Conservation (phyloP, 2,888 invertebrate species). For the Phengaris arion region DNA sequence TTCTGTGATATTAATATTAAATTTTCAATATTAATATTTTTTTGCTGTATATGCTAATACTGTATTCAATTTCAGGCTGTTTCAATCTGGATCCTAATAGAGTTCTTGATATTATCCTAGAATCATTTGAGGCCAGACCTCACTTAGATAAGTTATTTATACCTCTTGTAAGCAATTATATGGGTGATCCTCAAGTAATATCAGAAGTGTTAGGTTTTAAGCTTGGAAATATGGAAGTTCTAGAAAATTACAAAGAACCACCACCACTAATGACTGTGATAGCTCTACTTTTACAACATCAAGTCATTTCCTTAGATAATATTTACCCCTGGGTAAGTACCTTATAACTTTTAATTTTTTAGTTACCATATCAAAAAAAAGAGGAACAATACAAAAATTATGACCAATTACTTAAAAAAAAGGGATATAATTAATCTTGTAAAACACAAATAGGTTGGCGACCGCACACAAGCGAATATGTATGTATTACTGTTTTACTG, state of each 20-base stretch:
- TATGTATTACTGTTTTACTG: too few species aligned
- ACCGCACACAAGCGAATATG: too few species aligned
- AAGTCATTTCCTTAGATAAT: slow-evolving; percentile 90
- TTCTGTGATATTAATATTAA: too few species aligned
- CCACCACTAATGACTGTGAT: slow-evolving; percentile 92
- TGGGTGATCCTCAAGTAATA: slow-evolving; percentile 89
- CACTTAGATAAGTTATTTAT: slow-evolving; percentile 90
- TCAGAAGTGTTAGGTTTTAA: slow-evolving; percentile 98
- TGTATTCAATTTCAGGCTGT: slow-evolving; percentile 83
- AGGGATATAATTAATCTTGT: too few species aligned
- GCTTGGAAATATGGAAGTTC: slow-evolving; percentile 83
- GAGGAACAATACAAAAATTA: too few species aligned
- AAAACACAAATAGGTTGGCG: too few species aligned
- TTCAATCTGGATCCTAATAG: slow-evolving; percentile 99
- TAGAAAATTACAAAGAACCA: slow-evolving; percentile 83
- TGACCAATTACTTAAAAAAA: too few species aligned
- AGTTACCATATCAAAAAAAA: too few species aligned
- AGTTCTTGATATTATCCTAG: slow-evolving; percentile 96
- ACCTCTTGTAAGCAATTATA: slow-evolving; percentile 89
- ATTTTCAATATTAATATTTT: too few species aligned
- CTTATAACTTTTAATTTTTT: too few species aligned
- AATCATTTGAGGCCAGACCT: slow-evolving; percentile 95
- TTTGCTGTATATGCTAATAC: too few species aligned
- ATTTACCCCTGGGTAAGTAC: slow-evolving; percentile 92
- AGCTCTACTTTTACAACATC: slow-evolving; percentile 92